phyloP scores from a whole-genome alignment of 2,888 invertebrate genomes.

The Drosophila greeni region DNA sequence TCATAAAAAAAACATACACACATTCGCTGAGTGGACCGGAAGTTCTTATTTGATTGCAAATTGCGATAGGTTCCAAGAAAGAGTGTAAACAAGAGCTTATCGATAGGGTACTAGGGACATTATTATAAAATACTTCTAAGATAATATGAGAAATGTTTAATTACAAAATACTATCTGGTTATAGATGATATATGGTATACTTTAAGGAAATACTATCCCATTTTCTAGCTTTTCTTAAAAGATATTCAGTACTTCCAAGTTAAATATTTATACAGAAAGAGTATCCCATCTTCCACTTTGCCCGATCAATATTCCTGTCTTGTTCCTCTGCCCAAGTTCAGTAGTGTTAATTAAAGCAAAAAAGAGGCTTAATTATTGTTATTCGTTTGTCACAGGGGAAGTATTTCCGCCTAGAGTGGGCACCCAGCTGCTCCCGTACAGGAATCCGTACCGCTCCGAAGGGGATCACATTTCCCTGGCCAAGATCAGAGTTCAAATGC shows the following conservation, averaged over 20 bases:
- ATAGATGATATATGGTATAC: neutral
- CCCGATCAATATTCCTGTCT: neutral
- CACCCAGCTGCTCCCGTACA: conserved; percentile 22
- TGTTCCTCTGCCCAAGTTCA: conserved; percentile 58
- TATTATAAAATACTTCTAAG: neutral
- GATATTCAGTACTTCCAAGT: neutral
- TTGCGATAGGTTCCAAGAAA: conserved; percentile 51
- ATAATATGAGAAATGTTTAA: too few species aligned
- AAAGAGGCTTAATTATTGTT: conserved; percentile 41
- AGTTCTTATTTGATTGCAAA: conserved; percentile 74
- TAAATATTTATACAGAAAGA: neutral
- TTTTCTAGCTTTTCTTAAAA: neutral
- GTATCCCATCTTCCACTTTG: neutral
- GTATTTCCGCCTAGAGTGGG: conserved; percentile 54
- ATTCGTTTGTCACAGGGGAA: conserved; percentile 47
- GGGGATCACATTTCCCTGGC: conserved; percentile 28
- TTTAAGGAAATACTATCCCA: neutral
- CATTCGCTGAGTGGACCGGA: conserved; percentile 69
- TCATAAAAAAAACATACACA: conserved; percentile 48
- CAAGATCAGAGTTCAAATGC: conserved; percentile 66
- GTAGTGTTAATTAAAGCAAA: conserved; percentile 71
- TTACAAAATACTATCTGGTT: neutral
- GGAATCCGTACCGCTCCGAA: conserved; percentile 22
- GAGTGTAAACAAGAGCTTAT: conserved; percentile 16
- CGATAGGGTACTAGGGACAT: neutral